phyloP scores from a whole-genome alignment of 2,888 invertebrate genomes.

The Xiphydria camelus region DNA sequence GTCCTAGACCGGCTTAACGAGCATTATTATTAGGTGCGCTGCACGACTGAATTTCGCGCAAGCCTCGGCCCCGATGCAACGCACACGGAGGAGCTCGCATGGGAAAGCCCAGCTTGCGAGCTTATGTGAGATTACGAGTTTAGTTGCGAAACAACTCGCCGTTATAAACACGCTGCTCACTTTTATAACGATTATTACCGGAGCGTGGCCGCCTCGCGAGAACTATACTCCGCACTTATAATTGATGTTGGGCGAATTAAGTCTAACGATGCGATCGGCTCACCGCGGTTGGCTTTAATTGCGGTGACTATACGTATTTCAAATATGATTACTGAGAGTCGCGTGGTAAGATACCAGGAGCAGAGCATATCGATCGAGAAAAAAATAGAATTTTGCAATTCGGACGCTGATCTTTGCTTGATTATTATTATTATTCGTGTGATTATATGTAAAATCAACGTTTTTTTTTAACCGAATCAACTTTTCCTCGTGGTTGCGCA shows the following conservation, averaged over 20 bases:
- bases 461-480: too few relatives aligned
- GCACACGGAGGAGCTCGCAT: slow-evolving; percentile 32
- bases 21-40: slow-evolving; percentile 41
- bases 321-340: too few relatives aligned
- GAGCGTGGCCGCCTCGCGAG: slow-evolving; percentile 28
- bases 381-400: slow-evolving; percentile 9
- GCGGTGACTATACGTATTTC: too few relatives aligned
- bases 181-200: slow-evolving; percentile 51
- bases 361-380: slow-evolving; percentile 5
- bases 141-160: slow-evolving; percentile 50
- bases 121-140: slow-evolving; percentile 54
- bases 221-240: neutral
- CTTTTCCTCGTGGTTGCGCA: too few relatives aligned
- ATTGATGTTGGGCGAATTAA: neutral
- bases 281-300: too few relatives aligned
- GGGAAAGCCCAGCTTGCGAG: slow-evolving; percentile 54
- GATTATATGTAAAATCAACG: too few relatives aligned
- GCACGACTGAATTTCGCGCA: slow-evolving; percentile 44
- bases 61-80: slow-evolving; percentile 25
- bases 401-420: neutral
- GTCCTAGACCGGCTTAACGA: slow-evolving; percentile 30
- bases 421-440: slow-evolving; percentile 1
- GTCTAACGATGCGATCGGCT: too few relatives aligned
- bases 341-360: too few relatives aligned
- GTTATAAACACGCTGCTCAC: slow-evolving; percentile 32